Conservation (phyloP, 2,113 vertebrate genomes). For the Bagarius yarrelli region DNA sequence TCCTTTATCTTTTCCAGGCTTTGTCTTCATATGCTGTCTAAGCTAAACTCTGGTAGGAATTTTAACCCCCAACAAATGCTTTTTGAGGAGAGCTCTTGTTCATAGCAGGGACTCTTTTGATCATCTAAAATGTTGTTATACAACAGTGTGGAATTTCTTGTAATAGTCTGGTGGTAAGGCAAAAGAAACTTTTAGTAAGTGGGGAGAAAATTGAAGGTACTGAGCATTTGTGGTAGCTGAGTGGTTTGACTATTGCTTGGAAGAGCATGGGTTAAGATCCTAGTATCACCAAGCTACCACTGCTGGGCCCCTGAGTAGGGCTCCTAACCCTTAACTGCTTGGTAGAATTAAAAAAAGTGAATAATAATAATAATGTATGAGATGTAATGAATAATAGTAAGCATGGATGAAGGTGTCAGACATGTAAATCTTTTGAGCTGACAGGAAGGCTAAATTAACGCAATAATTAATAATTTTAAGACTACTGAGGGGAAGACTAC, state of each 20-base stretch:
- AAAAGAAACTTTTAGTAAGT: neutral
- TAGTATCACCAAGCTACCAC: no score
- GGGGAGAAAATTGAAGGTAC: neutral
- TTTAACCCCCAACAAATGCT: neutral
- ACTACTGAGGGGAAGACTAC: neutral
- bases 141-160: neutral
- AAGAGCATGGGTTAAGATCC: no score
- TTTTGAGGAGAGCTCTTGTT: neutral
- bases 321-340: no score
- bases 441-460: neutral
- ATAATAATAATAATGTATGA: no score
- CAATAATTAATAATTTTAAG: no score
- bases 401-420: no score
- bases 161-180: neutral
- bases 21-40: neutral
- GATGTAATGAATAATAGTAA: no score
- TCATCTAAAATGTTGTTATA: neutral
- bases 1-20: neutral
- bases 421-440: no score
- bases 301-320: no score
- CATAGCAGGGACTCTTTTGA: neutral
- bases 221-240: no score
- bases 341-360: no score
- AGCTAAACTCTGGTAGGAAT: neutral
- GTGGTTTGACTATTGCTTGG: no score